Evolutionary conservation across 2,113 vertebrate genomes (phyloP).

Genomic region (Psittacus erithacus): DNA sequence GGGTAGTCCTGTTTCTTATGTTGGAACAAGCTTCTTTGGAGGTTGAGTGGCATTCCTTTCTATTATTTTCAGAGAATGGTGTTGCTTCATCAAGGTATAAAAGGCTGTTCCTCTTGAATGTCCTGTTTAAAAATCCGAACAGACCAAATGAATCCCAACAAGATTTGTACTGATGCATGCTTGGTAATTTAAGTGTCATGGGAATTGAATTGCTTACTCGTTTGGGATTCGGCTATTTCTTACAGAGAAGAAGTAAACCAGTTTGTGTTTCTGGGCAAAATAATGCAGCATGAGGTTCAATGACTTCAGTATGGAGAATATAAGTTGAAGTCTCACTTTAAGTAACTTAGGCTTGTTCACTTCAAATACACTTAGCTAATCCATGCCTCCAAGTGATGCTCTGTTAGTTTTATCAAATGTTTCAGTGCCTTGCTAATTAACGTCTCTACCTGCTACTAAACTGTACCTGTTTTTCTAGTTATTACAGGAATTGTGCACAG

Average conservation of each 20-base stretch:
- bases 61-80: not conserved
- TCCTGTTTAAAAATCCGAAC: not conserved
- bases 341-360: not conserved
- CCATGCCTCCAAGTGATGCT: accelerated
- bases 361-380: not conserved
- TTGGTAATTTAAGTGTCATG: not conserved
- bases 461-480: conserved; percentile 75
- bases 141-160: not conserved
- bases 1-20: not conserved
- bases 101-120: not conserved
- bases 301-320: not conserved
- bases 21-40: not conserved
- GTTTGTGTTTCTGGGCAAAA: not conserved
- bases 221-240: not conserved
- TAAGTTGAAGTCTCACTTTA: not conserved
- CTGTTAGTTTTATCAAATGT: not conserved
- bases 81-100: not conserved
- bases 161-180: not conserved
- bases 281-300: not conserved
- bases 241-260: not conserved
- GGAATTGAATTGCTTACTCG: not conserved
- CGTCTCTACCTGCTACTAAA: not conserved
- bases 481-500: conserved; percentile 96
- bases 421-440: not conserved
- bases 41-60: not conserved